phyloP scores from a whole-genome alignment of 2,113 vertebrate species.

The Hippolais icterina region DNA sequence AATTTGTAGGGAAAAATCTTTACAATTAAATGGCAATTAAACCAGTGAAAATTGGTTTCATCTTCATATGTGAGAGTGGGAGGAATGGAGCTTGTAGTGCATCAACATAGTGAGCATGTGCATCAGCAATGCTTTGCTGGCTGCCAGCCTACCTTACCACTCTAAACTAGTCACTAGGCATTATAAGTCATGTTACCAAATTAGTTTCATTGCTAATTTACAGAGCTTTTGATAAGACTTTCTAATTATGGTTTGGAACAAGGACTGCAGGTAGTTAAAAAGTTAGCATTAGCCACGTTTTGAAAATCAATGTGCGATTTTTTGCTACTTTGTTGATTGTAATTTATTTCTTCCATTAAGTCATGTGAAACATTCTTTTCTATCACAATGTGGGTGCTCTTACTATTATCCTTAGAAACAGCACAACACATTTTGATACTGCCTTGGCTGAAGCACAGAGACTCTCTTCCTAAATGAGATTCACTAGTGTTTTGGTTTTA shows the following conservation, averaged over 20 bases:
- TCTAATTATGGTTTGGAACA: not conserved
- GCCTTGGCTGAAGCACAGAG: not conserved
- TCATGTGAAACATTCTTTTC: not conserved
- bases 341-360: not conserved
- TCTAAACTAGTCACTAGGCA: not conserved
- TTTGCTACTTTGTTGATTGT: not conserved
- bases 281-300: not conserved
- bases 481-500: not conserved
- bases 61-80: not conserved
- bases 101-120: not conserved
- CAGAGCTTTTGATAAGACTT: not conserved
- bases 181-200: not conserved
- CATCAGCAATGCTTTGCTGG: not conserved
- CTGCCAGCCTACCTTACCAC: not conserved
- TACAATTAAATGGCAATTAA: not conserved
- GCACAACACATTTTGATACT: not conserved
- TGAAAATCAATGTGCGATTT: not conserved
- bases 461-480: not conserved
- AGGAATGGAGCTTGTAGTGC: not conserved
- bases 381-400: not conserved
- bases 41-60: not conserved
- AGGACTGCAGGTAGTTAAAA: not conserved
- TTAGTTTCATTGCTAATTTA: not conserved
- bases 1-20: not conserved
- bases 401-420: not conserved